A percentile compares a stretch with the other conserved stretches of the same genome.
phyloP scores from a whole-genome alignment of 2,113 vertebrate genomes.

The Catharus bicknelli region DNA sequence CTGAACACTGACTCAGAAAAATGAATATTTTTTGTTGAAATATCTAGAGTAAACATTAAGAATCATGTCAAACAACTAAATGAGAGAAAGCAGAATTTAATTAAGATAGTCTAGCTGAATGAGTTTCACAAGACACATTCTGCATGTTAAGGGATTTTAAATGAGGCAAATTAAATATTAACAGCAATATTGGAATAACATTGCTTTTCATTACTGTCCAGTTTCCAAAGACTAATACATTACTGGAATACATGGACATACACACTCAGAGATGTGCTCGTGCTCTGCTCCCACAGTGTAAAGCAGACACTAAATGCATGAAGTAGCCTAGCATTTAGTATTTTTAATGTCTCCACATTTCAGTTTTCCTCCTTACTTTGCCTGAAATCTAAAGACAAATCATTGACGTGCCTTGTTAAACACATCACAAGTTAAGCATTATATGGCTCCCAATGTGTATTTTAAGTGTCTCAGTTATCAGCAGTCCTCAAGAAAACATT shows the following conservation, averaged over 20 bases:
- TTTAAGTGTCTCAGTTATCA: background rate
- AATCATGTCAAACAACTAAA: background rate
- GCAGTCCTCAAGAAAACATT: background rate
- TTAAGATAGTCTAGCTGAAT: background rate
- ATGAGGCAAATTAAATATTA: constrained; percentile 20
- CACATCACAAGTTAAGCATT: background rate
- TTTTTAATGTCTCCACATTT: background rate
- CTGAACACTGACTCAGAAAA: background rate
- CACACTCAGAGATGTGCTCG: background rate
- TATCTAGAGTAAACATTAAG: background rate
- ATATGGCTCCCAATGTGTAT: background rate
- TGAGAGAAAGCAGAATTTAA: background rate
- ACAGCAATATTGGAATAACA: background rate
- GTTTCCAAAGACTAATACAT: background rate
- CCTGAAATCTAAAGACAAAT: background rate
- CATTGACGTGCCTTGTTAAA: background rate
- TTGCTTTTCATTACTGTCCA: background rate
- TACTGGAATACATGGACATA: background rate
- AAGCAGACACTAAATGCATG: background rate
- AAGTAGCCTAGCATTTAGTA: background rate
- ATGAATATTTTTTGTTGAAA: background rate
- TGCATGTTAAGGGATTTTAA: background rate
- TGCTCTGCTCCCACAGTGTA: background rate
- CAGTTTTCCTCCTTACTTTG: background rate
- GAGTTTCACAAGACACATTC: background rate